phyloP scores from a whole-genome alignment of 2,113 vertebrate species.

The Tautogolabrus adspersus region DNA sequence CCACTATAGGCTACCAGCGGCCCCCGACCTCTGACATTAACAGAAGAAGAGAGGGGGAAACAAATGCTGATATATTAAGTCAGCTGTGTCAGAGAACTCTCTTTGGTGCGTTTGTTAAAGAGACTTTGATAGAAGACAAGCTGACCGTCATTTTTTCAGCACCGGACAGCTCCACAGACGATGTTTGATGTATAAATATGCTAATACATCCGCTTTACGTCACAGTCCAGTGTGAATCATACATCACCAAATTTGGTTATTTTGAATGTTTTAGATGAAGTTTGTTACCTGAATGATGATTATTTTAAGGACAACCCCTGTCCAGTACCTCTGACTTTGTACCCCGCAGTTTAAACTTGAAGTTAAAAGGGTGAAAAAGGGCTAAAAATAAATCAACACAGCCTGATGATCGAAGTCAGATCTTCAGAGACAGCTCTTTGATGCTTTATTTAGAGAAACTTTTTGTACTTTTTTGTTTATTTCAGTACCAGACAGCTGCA shows the following conservation, averaged over 20 bases:
- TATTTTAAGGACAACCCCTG: background rate
- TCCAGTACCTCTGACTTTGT: background rate
- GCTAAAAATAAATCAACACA: background rate
- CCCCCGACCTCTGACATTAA: constrained; percentile 10
- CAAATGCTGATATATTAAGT: background rate
- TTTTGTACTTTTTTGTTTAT: background rate
- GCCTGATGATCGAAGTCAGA: background rate
- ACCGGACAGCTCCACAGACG: constrained; percentile 48
- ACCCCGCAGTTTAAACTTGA: constrained; percentile 6
- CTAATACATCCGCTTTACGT: background rate
- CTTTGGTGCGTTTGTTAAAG: background rate
- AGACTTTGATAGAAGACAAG: background rate
- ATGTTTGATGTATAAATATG: background rate
- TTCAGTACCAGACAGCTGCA: constrained; percentile 50
- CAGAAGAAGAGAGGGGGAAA: background rate
- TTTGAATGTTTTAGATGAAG: background rate
- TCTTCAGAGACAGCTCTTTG: background rate
- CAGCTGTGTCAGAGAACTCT: background rate
- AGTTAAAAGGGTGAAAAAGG: background rate
- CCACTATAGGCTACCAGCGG: background rate
- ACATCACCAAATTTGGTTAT: background rate
- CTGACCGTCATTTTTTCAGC: constrained; percentile 41
- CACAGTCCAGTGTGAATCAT: background rate
- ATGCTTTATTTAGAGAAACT: background rate
- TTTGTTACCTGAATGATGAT: background rate